These are phyloP conservation scores for Platichthys flesus DNA, from an alignment of 2,113 vertebrate species.

Conservation along the genomic window DNA sequence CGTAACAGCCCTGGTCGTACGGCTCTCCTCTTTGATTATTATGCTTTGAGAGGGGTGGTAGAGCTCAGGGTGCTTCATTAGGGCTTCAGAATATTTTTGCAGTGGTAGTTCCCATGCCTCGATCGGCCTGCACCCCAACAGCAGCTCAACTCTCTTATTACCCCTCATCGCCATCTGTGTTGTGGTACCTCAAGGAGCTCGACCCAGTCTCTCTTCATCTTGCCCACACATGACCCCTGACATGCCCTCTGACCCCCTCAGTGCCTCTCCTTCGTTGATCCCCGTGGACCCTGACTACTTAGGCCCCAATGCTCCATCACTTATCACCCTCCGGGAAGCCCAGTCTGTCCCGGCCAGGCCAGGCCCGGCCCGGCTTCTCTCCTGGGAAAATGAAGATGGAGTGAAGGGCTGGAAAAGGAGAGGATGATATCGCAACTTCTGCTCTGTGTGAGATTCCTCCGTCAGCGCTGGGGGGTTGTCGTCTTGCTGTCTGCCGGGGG, in stretches of 20 bases:
- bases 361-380: neutral
- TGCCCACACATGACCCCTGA: conserved; percentile 65
- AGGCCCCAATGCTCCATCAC: conserved; percentile 56
- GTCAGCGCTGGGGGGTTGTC: conserved; percentile 21
- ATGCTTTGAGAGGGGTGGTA: conserved; percentile 49
- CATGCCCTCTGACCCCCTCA: conserved; percentile 62
- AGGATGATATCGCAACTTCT: conserved; percentile 56
- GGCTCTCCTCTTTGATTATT: conserved; percentile 65
- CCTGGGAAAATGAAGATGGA: conserved; percentile 45
- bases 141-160: conserved; percentile 44
- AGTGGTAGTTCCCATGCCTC: conserved; percentile 47
- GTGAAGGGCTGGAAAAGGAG: conserved; percentile 46
- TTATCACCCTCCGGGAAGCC: conserved; percentile 76
- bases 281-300: conserved; percentile 45
- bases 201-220: conserved; percentile 69
- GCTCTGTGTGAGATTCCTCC: conserved; percentile 57
- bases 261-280: conserved; percentile 39
- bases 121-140: conserved; percentile 6
- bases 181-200: conserved; percentile 58
- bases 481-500: conserved; percentile 12
- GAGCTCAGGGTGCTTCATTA: conserved; percentile 43
- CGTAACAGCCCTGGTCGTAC: conserved; percentile 54
- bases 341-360: conserved; percentile 46
- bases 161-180: conserved; percentile 64
- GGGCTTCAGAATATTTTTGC: conserved; percentile 14